Base-by-base conservation (phyloP, 2,797 vertebrate genomes). In the Alfaro cultratus region DNA sequence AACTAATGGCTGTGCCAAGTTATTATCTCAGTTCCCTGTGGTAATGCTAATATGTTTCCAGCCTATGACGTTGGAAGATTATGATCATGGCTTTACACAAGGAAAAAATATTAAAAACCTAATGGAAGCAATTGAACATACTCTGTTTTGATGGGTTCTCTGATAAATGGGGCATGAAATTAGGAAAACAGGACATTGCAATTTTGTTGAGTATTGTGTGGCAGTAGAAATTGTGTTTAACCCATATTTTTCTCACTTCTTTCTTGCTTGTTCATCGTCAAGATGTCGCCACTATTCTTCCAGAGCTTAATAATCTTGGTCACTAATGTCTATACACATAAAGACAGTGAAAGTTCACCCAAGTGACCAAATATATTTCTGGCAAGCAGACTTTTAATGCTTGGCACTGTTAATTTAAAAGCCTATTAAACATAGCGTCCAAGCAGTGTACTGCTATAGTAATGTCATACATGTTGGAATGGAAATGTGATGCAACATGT, bases 41-140 rank as follows among this genome's bases (percentile, higher is more conserved):
- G 86, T 83, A 84, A 83, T 83, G 80, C 80, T 86, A 82, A 91
- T 45, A 90, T 88, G 86, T 85, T 90, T 83, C 80, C 90, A 90
- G 88, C 60, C 80, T 79, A 74, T 76, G 80, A 88, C 87, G 86
- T 92, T 91, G 94, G 91, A 77, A 87, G 95, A 95, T 96, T 95
- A 95, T 87, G 77, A 86, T 88, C 73, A 36, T 89, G 93, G 93
- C 93, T 95, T 95, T 94, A 81, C 81, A 82, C 86, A 80, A 68
- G 76, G 83, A 84, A 77, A 71, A 88, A 91, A 81, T 75, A 81
- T 77, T 72, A 86, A 81, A 23, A 87, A 90, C 87, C 85, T 93
- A 76, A 80, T 81, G 83, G 80, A 74, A 76, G 73, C 89, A 87
- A 88, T 85, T 70, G 53, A 75, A 79, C 73, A 64, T 88, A 79